These are phyloP conservation scores for Suricata suricatta DNA, from an alignment of 2,113 vertebrate genomes.

Conservation along the genomic window DNA sequence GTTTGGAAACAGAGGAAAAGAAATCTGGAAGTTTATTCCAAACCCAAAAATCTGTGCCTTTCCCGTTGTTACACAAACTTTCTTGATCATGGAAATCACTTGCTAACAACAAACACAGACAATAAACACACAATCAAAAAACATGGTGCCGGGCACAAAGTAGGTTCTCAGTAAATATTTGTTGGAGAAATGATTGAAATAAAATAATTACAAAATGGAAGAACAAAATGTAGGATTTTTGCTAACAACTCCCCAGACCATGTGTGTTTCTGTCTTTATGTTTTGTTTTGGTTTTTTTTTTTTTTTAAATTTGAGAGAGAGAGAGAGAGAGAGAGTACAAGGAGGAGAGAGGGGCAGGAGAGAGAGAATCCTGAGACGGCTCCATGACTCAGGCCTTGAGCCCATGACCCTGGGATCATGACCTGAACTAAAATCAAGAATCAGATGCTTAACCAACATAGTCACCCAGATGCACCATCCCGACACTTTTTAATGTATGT, in stretches of 20 bases:
- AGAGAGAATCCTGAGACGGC: background rate
- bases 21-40: background rate
- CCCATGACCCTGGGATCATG: background rate
- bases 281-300: no score
- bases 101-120: background rate
- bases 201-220: background rate
- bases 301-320: no score
- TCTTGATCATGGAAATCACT: background rate
- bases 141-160: background rate
- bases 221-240: background rate
- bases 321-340: no score
- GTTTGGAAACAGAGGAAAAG: background rate
- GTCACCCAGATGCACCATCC: background rate
- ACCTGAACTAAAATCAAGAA: background rate
- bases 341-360: no score
- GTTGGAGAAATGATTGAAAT: background rate
- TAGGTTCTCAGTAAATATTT: background rate
- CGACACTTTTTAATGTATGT: background rate
- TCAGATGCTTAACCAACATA: background rate
- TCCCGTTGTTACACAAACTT: background rate
- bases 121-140: background rate
- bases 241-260: background rate
- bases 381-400: background rate
- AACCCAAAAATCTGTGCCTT: background rate
- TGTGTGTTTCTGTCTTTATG: background rate